Base-by-base conservation (phyloP, 2,888 invertebrate species). In the Noctua fimbriata region DNA sequence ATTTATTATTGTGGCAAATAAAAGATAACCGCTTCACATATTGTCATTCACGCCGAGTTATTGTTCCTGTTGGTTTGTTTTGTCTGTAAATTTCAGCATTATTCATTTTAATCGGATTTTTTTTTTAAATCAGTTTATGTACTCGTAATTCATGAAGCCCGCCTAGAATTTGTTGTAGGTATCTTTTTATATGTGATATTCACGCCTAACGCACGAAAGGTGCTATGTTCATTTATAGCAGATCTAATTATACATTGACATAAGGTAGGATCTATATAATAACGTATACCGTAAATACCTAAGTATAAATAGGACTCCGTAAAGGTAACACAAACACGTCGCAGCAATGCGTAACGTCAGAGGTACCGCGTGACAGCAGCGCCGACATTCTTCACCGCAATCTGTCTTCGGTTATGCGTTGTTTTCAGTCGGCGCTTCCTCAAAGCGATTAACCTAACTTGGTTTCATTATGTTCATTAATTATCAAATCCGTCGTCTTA, bases 371-470 rank as follows among this genome's bases (percentile, higher is more conserved):
- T 65, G 78, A 79, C 74, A 66, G 76, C 63, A 79, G 71, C 78
- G 87, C 78, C 77, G 67, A 83, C 81, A 81, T 88, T 87, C 84
- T 84, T 83, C 80, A 76, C 81, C 76, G 78, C 81, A 87, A 87
- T 84, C 86, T 87, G 86, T 89, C 87, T 88, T 86, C 78, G 82
- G 84, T 86, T 84, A 81, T 82, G 87, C 87, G 83, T 89, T 90
- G 87, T 86, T 90, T 89, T 87, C 79, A 85, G 81, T 84, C 73
- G 67, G 80, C 81, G 84, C 80, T 77, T 83, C 82, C 82, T 78
- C 77, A 73, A 71, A 81, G 70, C 76, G 70, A 84, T 82, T 84
- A 80, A 82, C 71, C 70, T 79, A 69, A 84, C 76, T 79, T 69
- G 70, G 69, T 78, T 58, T 49, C 72, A 78, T 76, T 63, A 70